Evolutionary conservation across 2,888 invertebrate genomes (phyloP), one percentile per base, ranked within the genome.

Genomic region (Pristionchus fissidentatus): DNA sequence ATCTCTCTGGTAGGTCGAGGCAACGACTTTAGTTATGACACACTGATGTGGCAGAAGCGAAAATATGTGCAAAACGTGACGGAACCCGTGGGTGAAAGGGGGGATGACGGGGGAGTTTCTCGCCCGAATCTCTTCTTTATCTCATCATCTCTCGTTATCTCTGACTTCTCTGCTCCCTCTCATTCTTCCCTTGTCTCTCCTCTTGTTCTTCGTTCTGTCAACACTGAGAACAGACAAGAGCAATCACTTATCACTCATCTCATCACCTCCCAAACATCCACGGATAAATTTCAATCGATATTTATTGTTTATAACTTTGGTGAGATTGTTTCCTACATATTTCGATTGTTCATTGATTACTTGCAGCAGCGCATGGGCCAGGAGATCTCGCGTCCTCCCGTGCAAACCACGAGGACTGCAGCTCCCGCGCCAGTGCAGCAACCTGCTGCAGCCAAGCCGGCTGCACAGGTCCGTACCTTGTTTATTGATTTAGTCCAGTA

Each of bases 341-440:
- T 41, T 70, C 22, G 26, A 43, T 15, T 1, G 0, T 43, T 26
- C 0, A 1, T 43, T 32, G n/a, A n/a, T n/a, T 19, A 5, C 43
- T 7, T 62, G 3, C 70, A 70, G 70, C 75, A 77, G 75, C 75
- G 75, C 29, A 77, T 77, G 75, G 75, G 75, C 75, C 75, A 77
- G 49, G 75, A 77, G 75, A 77, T 77, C 49, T 49, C 70, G 38
- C 70, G 43, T 43, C 41, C 41, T 70, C 41, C 3, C 49, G 75
- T 75, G 49, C 75, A 46, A 32, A 52, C 75, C 29, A 75, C 49
- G 32, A 46, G 75, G 29, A 70, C 70, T 41, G 70, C 70, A 1
- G n/a, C 22, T n/a, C 70, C 70, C 22, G 41, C 41, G 10, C 70
- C 70, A 1, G 60, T 60, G 29, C 41, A 38, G n/a, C 41, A 46